These are phyloP conservation scores for Lasiurus borealis DNA, from an alignment of 2,113 vertebrate species.

Conservation along the genomic window DNA sequence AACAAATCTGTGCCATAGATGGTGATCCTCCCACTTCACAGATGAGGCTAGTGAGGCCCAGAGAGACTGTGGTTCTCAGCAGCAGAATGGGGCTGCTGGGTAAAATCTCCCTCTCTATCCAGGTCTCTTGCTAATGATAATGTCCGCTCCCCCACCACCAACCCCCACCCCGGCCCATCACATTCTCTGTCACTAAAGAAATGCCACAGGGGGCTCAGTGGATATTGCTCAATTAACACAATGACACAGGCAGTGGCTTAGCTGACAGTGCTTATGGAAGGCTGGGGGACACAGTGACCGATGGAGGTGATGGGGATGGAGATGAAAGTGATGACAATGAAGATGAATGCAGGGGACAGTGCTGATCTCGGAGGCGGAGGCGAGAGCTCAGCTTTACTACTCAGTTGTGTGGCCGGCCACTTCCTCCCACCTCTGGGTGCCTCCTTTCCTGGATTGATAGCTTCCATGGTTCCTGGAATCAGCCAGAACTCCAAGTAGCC, in stretches of 20 bases:
- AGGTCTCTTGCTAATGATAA: background rate
- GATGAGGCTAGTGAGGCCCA: background rate
- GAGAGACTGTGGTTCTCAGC: background rate
- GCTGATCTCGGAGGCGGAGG: too few relatives aligned
- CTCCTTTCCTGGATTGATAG: background rate
- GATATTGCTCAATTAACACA: background rate
- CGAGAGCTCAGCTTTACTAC: background rate
- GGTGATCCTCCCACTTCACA: background rate
- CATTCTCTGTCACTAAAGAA: background rate
- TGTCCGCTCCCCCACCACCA: background rate
- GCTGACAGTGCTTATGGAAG: background rate
- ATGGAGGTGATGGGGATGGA: background rate
- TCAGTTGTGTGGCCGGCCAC: background rate
- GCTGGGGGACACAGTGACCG: too few relatives aligned
- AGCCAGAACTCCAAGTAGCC: background rate
- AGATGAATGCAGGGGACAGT: fast-evolving
- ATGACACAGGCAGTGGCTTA: background rate
- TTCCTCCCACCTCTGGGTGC: background rate
- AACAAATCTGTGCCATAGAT: background rate
- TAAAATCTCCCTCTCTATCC: background rate
- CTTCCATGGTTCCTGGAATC: background rate
- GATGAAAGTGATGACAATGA: too few relatives aligned
- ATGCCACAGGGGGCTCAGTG: background rate
- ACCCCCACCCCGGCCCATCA: background rate
- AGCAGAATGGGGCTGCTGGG: background rate